Evolutionary conservation across 1,140 invertebrate species (phyloP).

Genomic region (Leptoteleia sp.): DNA sequence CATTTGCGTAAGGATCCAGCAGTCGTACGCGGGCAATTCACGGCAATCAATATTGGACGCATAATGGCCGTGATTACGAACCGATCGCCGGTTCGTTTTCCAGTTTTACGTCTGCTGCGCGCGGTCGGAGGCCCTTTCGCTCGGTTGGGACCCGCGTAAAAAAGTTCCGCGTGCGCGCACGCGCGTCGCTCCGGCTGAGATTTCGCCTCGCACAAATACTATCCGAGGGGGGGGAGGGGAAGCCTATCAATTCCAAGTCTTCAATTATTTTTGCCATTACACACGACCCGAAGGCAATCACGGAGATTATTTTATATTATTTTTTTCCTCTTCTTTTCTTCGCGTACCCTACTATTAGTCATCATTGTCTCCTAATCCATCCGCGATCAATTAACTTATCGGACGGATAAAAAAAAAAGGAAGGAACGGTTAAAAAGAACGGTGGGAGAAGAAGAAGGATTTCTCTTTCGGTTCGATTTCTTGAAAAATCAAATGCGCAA

Average conservation of each 20-base stretch:
- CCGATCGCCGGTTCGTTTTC: too few species aligned
- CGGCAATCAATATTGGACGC: too few species aligned
- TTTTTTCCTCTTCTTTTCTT: constrained; percentile 20
- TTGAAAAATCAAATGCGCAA: constrained; percentile 19
- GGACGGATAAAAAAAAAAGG: too few species aligned
- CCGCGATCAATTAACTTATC: constrained; percentile 16
- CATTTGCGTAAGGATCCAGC: too few species aligned
- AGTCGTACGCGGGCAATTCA: too few species aligned
- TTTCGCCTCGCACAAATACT: constrained; percentile 21
- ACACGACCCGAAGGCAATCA: constrained; percentile 29
- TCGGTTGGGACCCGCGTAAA: constrained; percentile 21
- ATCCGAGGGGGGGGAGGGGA: constrained; percentile 7
- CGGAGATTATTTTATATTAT: too few species aligned
- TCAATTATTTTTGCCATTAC: constrained; percentile 44
- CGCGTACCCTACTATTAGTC: constrained; percentile 9
- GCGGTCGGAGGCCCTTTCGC: too few species aligned
- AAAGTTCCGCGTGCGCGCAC: constrained; percentile 15
- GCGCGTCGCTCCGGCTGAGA: constrained; percentile 14
- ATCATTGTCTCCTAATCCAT: constrained; percentile 24
- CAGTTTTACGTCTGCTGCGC: too few species aligned
- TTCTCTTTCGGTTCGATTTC: constrained; percentile 19
- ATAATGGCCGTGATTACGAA: too few species aligned
- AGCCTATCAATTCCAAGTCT: constrained; percentile 42
- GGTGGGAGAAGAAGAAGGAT: neutral
- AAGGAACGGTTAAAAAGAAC: too few species aligned